Base-by-base conservation (phyloP, 64 coral and sea anemone species). In the Stichodactyla helianthus region DNA sequence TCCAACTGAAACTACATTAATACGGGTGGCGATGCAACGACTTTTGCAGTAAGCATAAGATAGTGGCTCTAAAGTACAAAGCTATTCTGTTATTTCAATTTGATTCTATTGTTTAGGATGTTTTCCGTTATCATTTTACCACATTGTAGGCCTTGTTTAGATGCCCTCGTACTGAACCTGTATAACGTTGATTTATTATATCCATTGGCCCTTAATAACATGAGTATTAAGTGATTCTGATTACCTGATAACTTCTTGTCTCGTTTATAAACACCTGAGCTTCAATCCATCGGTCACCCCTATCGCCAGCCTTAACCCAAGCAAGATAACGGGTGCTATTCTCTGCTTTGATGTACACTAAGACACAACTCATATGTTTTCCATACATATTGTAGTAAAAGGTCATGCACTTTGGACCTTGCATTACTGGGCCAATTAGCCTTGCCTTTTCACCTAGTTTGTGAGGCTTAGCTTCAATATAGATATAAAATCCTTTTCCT, bases 311-410 rank as follows among this genome's bases (percentile, higher is more conserved):
- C 79, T 83, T 88, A 15, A 92, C 20, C 91, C 91, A 92, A 14
- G 71, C 53, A 25, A 92, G 53, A 18, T 44, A 71, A 26, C 70
- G 68, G 17, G n/a, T 74, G 5, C 53, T 19, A 16, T 77, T 77
- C 8, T 78, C 65, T n/a, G 58, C 11, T 77, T 76, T 51, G 22
- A 88, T 31, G 31, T 87, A 77, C 4, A 88, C 53, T 7, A 92
- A 13, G 4, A 92, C 26, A 53, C 77, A 88, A 68, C 91, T 88
- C 91, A 92, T 92, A 19, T 53, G 77, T 50, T 52, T 1, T 5
- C 91, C 91, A 44, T 88, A 63, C 79, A 92, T 82, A 53, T 92
- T 87, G 50, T 88, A 88, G 20, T 77, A 88, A 44, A 92, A 92
- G 35, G 62, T 88, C 91, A 92, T 92, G 52, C 91, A 92, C 53